These are phyloP conservation scores for Keiferia lycopersicella DNA, from an alignment of 2,888 invertebrate species.

Conservation along the genomic window DNA sequence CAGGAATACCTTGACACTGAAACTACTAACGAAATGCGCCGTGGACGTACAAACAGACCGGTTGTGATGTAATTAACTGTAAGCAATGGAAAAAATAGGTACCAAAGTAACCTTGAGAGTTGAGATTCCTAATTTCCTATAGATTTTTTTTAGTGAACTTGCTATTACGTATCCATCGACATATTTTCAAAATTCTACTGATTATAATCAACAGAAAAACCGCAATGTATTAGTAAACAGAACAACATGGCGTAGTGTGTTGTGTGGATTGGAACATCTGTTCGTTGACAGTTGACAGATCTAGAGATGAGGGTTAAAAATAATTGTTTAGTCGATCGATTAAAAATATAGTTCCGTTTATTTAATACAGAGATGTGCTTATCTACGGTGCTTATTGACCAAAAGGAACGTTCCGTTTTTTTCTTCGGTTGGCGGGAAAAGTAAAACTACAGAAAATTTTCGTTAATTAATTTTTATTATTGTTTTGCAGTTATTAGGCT, in stretches of 20 bases:
- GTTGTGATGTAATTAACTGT: slow-evolving; percentile 25
- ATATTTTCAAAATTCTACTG: not conserved
- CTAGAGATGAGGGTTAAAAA: not conserved
- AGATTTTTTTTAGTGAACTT: not conserved
- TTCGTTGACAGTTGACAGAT: not conserved
- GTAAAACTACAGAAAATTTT: too few species aligned
- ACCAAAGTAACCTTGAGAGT: slow-evolving; percentile 25
- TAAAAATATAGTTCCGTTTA: too few species aligned
- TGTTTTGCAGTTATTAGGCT: too few species aligned
- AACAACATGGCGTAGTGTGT: not conserved
- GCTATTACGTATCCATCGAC: slow-evolving; percentile 8
- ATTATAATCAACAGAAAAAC: not conserved
- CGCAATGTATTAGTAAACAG: slow-evolving; percentile 17
- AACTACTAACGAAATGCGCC: slow-evolving; percentile 20
- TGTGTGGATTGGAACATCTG: not conserved
- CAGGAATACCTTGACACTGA: slow-evolving; percentile 30
- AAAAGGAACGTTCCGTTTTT: too few species aligned
- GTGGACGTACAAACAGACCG: slow-evolving; percentile 9
- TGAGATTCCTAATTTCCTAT: too few species aligned
- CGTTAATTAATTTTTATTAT: too few species aligned
- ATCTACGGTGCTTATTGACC: too few species aligned
- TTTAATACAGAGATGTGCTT: too few species aligned
- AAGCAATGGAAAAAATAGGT: not conserved
- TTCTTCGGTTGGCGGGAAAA: too few species aligned
- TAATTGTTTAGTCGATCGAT: not conserved